Evolutionary conservation across 2,113 vertebrate genomes (phyloP).

Genomic region (Rattus rattus): DNA sequence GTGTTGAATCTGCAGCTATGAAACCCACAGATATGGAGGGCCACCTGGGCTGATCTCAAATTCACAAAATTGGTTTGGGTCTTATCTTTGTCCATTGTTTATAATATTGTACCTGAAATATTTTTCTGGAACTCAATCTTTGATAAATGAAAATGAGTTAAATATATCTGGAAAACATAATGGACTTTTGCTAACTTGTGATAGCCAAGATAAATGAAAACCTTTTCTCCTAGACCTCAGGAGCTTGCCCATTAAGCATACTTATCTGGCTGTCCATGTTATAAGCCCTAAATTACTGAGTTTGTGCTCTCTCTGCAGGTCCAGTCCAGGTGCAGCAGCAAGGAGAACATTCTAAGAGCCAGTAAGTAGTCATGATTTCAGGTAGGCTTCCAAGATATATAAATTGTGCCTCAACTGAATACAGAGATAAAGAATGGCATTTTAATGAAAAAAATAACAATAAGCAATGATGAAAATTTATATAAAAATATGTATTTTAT

Average conservation of each 20-base stretch:
- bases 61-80: slow-evolving; percentile 58
- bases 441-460: slow-evolving; percentile 41
- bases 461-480: slow-evolving; percentile 22
- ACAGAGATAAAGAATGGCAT: slow-evolving; percentile 42
- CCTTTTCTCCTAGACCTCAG: slow-evolving; percentile 88
- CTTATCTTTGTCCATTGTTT: slow-evolving; percentile 51
- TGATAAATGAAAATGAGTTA: slow-evolving; percentile 48
- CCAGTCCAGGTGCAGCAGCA: slow-evolving; percentile 99
- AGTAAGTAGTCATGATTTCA: slow-evolving; percentile 90
- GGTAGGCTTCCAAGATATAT: slow-evolving; percentile 32
- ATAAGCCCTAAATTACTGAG: slow-evolving; percentile 84
- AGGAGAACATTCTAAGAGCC: slow-evolving; percentile 99
- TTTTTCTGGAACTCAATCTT: slow-evolving; percentile 42
- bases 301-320: slow-evolving; percentile 91
- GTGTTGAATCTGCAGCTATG: slow-evolving; percentile 13
- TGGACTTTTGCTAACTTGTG: slow-evolving; percentile 61
- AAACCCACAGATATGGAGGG: neutral
- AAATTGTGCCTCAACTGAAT: neutral
- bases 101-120: neutral
- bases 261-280: slow-evolving; percentile 78
- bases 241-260: slow-evolving; percentile 88
- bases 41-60: slow-evolving; percentile 51
- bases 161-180: slow-evolving; percentile 42
- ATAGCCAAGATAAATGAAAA: slow-evolving; percentile 74
- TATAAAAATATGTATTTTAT: slow-evolving; percentile 59